These are phyloP conservation scores for Rhinatrema bivittatum DNA, from an alignment of 2,797 vertebrate species.

Conservation along the genomic window DNA sequence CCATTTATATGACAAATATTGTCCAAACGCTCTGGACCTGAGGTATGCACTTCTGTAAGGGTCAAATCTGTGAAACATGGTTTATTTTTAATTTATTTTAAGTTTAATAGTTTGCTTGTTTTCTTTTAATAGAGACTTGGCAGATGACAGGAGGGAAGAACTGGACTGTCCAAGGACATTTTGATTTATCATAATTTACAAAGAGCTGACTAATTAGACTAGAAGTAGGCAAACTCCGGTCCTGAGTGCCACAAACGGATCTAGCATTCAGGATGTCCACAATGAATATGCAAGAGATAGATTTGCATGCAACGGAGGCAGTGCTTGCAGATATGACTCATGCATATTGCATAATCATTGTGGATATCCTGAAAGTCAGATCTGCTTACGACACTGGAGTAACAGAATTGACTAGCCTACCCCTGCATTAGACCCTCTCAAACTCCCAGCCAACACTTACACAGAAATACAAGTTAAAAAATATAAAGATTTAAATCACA, in stretches of 20 bases:
- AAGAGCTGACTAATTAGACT: conserved; percentile 30
- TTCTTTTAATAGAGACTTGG: conserved; percentile 27
- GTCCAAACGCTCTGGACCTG: conserved; percentile 33
- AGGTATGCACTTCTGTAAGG: conserved; percentile 29
- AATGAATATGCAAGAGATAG: too few species aligned
- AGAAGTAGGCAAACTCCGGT: too few species aligned
- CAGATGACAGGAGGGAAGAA: conserved; percentile 37
- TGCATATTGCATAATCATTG: too few species aligned
- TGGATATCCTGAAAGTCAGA: too few species aligned
- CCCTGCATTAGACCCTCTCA: too few species aligned
- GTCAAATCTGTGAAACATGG: conserved; percentile 26
- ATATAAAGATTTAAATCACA: conserved; percentile 47
- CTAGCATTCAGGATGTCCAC: too few species aligned
- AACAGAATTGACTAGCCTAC: too few species aligned
- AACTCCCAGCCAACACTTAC: conserved; percentile 39
- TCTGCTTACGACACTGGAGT: too few species aligned
- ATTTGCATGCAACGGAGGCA: too few species aligned
- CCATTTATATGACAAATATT: conserved; percentile 47
- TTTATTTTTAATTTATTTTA: neutral
- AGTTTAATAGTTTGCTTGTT: conserved; percentile 31
- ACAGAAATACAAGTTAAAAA: conserved; percentile 39
- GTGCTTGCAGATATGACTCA: too few species aligned
- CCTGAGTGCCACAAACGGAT: too few species aligned
- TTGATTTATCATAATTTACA: conserved; percentile 35
- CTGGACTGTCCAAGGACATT: conserved; percentile 15